These are phyloP conservation scores for Premnoplex brunnescens DNA, from an alignment of 2,797 vertebrate genomes.

Conservation along the genomic window DNA sequence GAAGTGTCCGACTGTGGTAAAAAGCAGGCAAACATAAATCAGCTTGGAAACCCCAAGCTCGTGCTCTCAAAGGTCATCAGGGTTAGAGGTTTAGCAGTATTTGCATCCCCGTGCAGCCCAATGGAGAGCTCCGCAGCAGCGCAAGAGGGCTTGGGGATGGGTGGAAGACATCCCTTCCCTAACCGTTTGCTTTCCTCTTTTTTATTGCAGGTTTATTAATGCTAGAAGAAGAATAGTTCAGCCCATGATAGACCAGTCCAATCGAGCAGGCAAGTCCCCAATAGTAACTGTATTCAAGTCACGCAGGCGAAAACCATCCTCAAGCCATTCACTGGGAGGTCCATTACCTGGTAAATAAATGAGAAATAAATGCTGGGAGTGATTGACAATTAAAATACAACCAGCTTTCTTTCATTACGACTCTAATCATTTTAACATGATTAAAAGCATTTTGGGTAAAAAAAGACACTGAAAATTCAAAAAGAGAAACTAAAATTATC, in stretches of 20 bases:
- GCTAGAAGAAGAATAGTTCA: constrained; percentile 99
- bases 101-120: constrained; percentile 43
- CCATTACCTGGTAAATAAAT: constrained; percentile 86
- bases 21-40: constrained; percentile 96
- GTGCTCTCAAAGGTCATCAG: constrained; percentile 84
- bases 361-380: constrained; percentile 76
- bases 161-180: not conserved
- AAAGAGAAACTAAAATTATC: constrained; percentile 45
- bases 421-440: constrained; percentile 75
- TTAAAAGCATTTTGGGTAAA: constrained; percentile 16
- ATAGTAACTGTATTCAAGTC: constrained; percentile 86
- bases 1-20: constrained; percentile 90
- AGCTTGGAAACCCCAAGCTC: constrained; percentile 87
- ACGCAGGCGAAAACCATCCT: constrained; percentile 80
- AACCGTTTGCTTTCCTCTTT: constrained; percentile 54
- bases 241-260: constrained; percentile 99
- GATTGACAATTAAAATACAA: constrained; percentile 79
- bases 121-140: not conserved
- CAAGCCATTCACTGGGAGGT: constrained; percentile 87
- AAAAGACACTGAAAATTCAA: not conserved
- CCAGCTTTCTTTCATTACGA: constrained; percentile 73
- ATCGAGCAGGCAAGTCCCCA: constrained; percentile 98
- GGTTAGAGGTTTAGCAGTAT: constrained; percentile 82
- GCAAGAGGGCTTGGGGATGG: not conserved
- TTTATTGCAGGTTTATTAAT: constrained; percentile 94